Percentiles rank a stretch among this genome's conserved stretches.
Evolutionary conservation across 2,888 invertebrate species (phyloP).

Genomic region (Pasiphila rectangulata): DNA sequence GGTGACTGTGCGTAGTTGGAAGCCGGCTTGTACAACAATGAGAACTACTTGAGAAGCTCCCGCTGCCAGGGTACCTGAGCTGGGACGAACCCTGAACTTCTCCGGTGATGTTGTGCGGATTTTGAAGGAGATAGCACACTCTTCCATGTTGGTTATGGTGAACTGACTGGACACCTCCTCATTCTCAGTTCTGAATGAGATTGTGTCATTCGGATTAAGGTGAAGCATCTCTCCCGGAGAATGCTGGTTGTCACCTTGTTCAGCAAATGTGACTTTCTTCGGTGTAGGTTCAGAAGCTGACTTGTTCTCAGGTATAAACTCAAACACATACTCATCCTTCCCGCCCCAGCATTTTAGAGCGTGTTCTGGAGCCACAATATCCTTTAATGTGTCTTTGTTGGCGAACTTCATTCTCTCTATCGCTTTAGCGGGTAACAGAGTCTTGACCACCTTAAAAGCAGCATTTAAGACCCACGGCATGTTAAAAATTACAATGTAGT

Average conservation of each 20-base stretch:
- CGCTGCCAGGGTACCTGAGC: conserved; percentile 87
- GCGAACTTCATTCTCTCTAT: conserved; percentile 93
- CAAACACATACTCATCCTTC: conserved; percentile 85
- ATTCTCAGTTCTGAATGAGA: conserved; percentile 85
- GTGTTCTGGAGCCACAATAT: conserved; percentile 87
- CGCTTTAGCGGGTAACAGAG: conserved; percentile 92
- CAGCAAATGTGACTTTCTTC: conserved; percentile 73
- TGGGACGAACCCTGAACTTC: conserved; percentile 95
- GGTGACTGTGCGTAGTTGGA: conserved; percentile 83
- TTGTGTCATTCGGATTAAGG: conserved; percentile 84
- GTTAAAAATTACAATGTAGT: conserved; percentile 94
- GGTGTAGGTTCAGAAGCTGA: conserved; percentile 58
- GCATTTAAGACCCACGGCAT: conserved; percentile 97
- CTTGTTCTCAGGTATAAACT: conserved; percentile 84
- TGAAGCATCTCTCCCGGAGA: conserved; percentile 81
- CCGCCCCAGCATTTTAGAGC: conserved; percentile 91
- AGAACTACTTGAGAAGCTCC: conserved; percentile 83
- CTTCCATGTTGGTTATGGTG: conserved; percentile 85
- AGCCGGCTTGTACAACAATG: conserved; percentile 88
- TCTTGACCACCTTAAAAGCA: conserved; percentile 94
- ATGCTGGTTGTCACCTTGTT: conserved; percentile 60
- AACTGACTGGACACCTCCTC: conserved; percentile 85
- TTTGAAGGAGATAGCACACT: conserved; percentile 80
- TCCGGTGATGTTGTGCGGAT: conserved; percentile 98
- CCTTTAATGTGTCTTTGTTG: conserved; percentile 86